Evolutionary conservation across 1,140 invertebrate genomes (phyloP).

Genomic region (Paraescarpia echinospica): DNA sequence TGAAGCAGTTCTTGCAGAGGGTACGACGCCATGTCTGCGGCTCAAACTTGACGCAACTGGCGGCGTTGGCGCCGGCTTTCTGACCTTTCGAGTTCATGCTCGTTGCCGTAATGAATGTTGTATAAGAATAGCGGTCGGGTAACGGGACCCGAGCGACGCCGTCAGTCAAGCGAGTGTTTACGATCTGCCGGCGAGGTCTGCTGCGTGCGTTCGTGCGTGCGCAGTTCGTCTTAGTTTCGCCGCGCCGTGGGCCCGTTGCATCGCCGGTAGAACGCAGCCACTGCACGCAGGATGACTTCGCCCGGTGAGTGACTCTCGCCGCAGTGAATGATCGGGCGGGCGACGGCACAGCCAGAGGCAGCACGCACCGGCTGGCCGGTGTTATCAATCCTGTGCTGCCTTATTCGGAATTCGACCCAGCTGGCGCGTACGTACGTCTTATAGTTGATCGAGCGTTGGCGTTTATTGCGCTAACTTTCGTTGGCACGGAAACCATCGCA

Average conservation of each 20-base stretch:
- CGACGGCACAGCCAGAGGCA: background rate
- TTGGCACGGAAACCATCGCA: background rate
- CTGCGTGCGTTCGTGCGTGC: background rate
- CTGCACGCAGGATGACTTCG: background rate
- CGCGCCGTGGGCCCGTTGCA: background rate
- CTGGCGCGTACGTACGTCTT: background rate
- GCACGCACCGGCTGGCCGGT: no score
- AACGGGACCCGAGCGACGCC: background rate
- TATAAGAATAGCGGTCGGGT: background rate
- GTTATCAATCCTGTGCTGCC: background rate
- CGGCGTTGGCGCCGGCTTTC: background rate
- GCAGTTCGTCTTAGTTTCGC: background rate
- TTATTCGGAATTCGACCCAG: background rate
- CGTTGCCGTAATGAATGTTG: conserved; percentile 2
- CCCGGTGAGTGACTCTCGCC: background rate
- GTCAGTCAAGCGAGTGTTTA: background rate
- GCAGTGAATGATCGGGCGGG: background rate
- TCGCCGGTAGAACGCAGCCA: background rate
- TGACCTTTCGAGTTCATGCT: conserved; percentile 13
- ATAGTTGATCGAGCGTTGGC: background rate
- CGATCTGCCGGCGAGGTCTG: background rate
- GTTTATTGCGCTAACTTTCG: background rate
- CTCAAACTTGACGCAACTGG: conserved; percentile 50
- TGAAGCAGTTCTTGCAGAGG: conserved; percentile 55
- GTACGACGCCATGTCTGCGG: conserved; percentile 54